Conservation (phyloP, 2,888 invertebrate genomes). For the Drosophila nr. perissopoda region DNA sequence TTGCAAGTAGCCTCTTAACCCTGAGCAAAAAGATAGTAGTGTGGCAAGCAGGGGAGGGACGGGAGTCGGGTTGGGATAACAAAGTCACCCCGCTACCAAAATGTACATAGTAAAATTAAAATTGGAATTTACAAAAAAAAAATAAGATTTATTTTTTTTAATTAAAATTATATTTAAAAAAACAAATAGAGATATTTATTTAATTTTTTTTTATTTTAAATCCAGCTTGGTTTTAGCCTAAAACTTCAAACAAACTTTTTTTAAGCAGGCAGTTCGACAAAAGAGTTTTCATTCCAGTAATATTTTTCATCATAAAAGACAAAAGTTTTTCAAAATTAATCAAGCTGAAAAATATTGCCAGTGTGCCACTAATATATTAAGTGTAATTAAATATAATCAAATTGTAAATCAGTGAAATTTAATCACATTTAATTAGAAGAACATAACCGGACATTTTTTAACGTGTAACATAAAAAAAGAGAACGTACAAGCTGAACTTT, state of each 20-base stretch:
- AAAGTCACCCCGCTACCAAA: neutral
- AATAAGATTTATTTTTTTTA: neutral
- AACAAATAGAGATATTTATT: neutral
- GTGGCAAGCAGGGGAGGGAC: neutral
- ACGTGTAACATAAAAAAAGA: conserved; percentile 3
- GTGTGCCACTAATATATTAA: neutral
- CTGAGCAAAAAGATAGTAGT: conserved; percentile 4
- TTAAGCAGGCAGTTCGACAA: too few relatives aligned
- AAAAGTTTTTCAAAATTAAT: neutral
- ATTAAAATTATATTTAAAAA: neutral
- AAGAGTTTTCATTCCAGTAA: neutral
- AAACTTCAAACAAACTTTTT: neutral
- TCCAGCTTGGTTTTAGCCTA: neutral
- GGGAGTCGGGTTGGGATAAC: neutral
- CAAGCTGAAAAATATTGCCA: neutral
- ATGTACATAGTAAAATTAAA: neutral
- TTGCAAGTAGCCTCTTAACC: conserved; percentile 39
- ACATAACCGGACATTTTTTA: neutral
- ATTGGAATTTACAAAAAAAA: neutral
- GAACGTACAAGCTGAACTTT: conserved; percentile 57
- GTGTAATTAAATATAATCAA: neutral
- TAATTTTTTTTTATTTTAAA: neutral
- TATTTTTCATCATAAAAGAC: neutral
- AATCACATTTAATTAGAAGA: neutral
- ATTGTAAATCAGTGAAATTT: neutral